phyloP scores from a whole-genome alignment of 2,888 invertebrate species.

The Chelonus formosanus region DNA sequence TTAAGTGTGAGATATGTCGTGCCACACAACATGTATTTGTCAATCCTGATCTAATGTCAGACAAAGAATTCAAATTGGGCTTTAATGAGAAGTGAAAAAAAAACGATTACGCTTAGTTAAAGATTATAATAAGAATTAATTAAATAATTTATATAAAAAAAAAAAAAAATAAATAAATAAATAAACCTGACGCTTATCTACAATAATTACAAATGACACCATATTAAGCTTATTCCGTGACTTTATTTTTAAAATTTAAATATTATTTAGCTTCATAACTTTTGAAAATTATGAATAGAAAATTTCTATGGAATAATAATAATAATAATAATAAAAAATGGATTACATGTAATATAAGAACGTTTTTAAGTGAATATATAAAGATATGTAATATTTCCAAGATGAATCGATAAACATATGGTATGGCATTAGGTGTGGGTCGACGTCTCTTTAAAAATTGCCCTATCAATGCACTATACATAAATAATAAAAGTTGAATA shows the following conservation, averaged over 20 bases:
- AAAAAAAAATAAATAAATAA: slow-evolving; percentile 25
- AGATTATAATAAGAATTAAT: slow-evolving; percentile 24
- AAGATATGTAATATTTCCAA: background rate
- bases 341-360: background rate
- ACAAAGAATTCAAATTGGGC: slow-evolving; percentile 32
- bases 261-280: no score
- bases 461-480: slow-evolving; percentile 43
- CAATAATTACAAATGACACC: background rate
- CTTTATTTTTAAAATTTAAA: no score
- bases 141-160: slow-evolving; percentile 1
- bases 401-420: background rate
- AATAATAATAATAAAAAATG: no score
- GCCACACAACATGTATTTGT: slow-evolving; percentile 37
- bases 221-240: background rate
- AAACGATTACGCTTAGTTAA: slow-evolving; percentile 46
- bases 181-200: background rate
- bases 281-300: no score
- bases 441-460: slow-evolving; percentile 34
- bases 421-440: slow-evolving; percentile 49
- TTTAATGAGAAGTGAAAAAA: slow-evolving; percentile 34
- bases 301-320: no score
- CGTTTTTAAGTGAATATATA: slow-evolving; percentile 11
- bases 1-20: background rate
- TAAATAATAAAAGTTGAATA: no score
- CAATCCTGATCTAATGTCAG: slow-evolving; percentile 49